Base-by-base conservation (phyloP, 2,888 invertebrate species). In the Epistrophella euchroma region DNA sequence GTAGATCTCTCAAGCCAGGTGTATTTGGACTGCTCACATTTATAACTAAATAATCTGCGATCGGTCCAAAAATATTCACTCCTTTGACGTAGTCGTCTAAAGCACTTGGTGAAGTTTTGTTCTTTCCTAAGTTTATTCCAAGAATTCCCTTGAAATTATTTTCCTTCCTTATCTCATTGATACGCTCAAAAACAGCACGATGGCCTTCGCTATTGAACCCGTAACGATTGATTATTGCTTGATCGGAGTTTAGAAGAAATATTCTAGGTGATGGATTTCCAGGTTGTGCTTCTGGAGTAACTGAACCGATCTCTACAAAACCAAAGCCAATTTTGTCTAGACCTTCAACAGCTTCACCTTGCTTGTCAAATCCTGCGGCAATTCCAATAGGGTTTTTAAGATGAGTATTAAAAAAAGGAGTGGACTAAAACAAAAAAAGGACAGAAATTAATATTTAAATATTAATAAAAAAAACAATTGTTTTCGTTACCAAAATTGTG, bases 351-450 rank as follows among this genome's bases (percentile, higher is more conserved):
- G 97, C 98, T 93, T 99, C 98, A 7, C 96, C 99, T 93, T 99
- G 96, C 92, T 99, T 99, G 92, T 99, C 99, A 93, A 99, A 99
- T 7, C 99, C 99, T 77, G 99, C 99, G 32, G 99, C 99, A 90
- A 99, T 95, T n/a, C 99, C 99, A 89, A 99, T 93, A 0, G 99
- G 99, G 93, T 98, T 99, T 73, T 94, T 93, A 84, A 99, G 95
- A 15, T 95, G 92, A 85, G 95, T 93, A 25, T 95, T 95, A 91
- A 97, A 96, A 60, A 98, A 93, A 72, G 93, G 94, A 0, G 96
- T 95, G 91, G 94, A 94, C 97, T 97, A 37, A n/a, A 52, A 15
- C 75, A 74, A 47, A 56, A 60, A 19, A 9, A 43, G n/a, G n/a
- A 13, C n/a, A n/a, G n/a, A 43, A 43, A 45, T 32, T 70, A 45